Conservation (phyloP, 2,797 vertebrate species). For the Bufotes viridis region DNA sequence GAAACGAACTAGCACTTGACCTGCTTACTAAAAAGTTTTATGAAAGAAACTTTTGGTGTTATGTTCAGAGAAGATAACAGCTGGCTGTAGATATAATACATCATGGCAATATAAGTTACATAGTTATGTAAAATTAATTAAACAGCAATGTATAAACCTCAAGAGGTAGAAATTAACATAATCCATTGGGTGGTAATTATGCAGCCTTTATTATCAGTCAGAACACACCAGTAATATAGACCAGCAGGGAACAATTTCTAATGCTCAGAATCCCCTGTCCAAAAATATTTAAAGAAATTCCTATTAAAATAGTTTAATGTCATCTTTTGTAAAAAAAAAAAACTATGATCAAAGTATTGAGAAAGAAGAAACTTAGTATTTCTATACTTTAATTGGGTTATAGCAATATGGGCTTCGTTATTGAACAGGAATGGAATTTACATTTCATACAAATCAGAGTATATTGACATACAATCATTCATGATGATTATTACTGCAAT, state of each 20-base stretch:
- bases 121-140: constrained; percentile 48
- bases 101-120: constrained; percentile 49
- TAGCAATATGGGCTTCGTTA: neutral
- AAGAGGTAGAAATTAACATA: constrained; percentile 55
- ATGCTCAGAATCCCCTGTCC: constrained; percentile 27
- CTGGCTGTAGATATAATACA: constrained; percentile 34
- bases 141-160: constrained; percentile 41
- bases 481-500: neutral
- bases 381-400: constrained; percentile 20
- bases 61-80: constrained; percentile 33
- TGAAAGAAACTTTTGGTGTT: constrained; percentile 27
- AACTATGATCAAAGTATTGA: constrained; percentile 11
- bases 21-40: constrained; percentile 48
- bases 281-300: constrained; percentile 29
- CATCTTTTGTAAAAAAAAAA: constrained; percentile 24
- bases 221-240: constrained; percentile 55
- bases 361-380: neutral
- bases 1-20: constrained; percentile 31
- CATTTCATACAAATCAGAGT: neutral
- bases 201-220: constrained; percentile 54
- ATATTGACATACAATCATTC: neutral
- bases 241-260: constrained; percentile 52
- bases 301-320: constrained; percentile 37
- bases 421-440: neutral
- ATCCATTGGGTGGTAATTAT: constrained; percentile 59